A percentile compares a stretch with the other conserved stretches of the same genome.
phyloP scores from a whole-genome alignment of 2,113 vertebrate species.

The Ondatra zibethicus region DNA sequence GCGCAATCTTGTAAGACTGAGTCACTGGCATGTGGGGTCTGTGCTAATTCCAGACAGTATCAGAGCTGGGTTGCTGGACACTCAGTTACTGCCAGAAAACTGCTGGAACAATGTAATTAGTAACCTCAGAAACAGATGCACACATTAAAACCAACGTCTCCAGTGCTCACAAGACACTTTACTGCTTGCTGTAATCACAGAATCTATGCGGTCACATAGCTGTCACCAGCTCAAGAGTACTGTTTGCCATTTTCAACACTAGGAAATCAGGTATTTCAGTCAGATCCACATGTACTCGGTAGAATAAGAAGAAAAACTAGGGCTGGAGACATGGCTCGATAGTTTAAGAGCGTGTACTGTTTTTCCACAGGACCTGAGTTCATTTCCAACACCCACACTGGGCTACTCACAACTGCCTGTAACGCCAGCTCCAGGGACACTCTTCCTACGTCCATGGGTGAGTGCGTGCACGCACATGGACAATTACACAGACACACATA shows the following conservation, averaged over 20 bases:
- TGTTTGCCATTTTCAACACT: not conserved
- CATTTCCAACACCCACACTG: not conserved
- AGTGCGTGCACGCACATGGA: no score
- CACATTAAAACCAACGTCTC: constrained; percentile 47
- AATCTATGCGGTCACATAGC: not conserved
- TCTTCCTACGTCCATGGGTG: not conserved
- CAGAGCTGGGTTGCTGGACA: constrained; percentile 17
- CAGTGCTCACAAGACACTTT: constrained; percentile 9
- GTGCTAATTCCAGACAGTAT: constrained; percentile 3
- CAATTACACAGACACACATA: not conserved
- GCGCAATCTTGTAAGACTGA: not conserved
- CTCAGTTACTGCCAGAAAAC: not conserved
- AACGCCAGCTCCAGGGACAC: not conserved
- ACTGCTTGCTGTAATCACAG: not conserved
- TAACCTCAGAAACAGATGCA: constrained; percentile 9
- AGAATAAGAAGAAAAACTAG: constrained; percentile 14
- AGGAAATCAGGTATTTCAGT: not conserved
- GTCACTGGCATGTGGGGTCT: constrained; percentile 14
- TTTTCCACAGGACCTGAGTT: not conserved
- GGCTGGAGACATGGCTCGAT: not conserved
- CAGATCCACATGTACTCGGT: not conserved
- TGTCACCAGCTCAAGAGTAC: constrained; percentile 21
- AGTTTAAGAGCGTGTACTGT: not conserved
- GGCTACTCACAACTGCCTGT: not conserved
- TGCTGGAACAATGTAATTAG: constrained; percentile 35